Conservation (phyloP, 2,113 vertebrate species). For the Planiliza haematocheilus region DNA sequence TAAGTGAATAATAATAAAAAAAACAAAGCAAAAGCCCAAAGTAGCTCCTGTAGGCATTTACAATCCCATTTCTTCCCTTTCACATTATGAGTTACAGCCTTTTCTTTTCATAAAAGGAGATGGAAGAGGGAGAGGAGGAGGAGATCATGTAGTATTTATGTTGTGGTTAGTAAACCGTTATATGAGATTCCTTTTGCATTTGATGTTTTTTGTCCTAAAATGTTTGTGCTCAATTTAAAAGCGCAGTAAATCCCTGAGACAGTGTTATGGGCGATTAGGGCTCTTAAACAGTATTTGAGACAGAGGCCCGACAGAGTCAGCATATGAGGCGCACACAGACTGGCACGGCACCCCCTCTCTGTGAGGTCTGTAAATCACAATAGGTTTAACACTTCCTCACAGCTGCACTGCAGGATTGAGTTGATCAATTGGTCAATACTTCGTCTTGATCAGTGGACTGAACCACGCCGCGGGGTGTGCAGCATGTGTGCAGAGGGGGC, state of each 20-base stretch:
- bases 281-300: constrained; percentile 39
- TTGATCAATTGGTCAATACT: constrained; percentile 76
- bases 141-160: constrained; percentile 38
- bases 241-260: constrained; percentile 52
- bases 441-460: constrained; percentile 56
- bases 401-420: constrained; percentile 61
- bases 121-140: neutral
- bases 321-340: neutral
- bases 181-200: constrained; percentile 40
- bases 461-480: constrained; percentile 44
- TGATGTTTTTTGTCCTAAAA: constrained; percentile 53
- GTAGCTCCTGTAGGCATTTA: neutral
- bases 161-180: constrained; percentile 45
- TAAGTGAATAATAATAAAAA: neutral
- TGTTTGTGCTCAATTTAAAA: constrained; percentile 45
- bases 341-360: neutral
- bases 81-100: neutral
- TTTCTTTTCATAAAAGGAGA: constrained; percentile 8
- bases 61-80: neutral
- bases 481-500: constrained; percentile 13
- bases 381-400: constrained; percentile 70
- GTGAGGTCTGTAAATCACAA: constrained; percentile 54
- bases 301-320: constrained; percentile 23
- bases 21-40: neutral
- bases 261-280: constrained; percentile 42